Base-by-base conservation (phyloP, 2,113 vertebrate species). In the Alosa alosa region DNA sequence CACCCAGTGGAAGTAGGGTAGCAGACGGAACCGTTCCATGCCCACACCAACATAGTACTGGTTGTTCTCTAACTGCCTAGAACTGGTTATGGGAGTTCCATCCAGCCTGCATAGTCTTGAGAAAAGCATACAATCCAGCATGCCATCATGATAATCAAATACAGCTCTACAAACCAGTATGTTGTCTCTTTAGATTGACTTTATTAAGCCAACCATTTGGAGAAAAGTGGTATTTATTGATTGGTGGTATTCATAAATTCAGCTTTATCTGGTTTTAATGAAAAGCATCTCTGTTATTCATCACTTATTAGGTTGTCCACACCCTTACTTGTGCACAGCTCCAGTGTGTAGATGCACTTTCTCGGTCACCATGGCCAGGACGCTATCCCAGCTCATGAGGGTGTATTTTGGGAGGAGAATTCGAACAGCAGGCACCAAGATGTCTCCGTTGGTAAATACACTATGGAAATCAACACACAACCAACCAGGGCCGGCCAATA, bases 401-500 rank as follows among this genome's bases (percentile, higher is more conserved):
- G 72, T 78, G 36, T 39, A 78, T 36, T 78, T 78, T 31, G 72
- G 72, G 25, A 78, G 36, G 25, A 78, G 31, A 0, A 78, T 78
- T 10, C 72, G 72, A 78, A 15, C 36, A 31, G 94, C 90, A 86
- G 93, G 90, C 82, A 91, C 89, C 83, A 94, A 92, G 13, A 94
- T 47, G 68, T 95, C 90, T 91, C 93, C 93, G 11, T 94, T 96
- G 86, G 93, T 95, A 88, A 96, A 96, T 90, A 96, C 93, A 84
- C 93, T 96, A 84, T 31, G 84, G 90, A 86, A 92, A 0, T 41
- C 31, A 78, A 5, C 60, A 78, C 25, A 78, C 31, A 78, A 36
- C 17, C 13, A 15, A 39, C 10, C 11, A 78, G 47, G 47, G 47
- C 47, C 47, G 47, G 47, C 47, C 47, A 49, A 13, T 8, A 49